These are phyloP conservation scores for Odontamblyopus lacepedii DNA, from an alignment of 2,797 vertebrate genomes.

Conservation along the genomic window DNA sequence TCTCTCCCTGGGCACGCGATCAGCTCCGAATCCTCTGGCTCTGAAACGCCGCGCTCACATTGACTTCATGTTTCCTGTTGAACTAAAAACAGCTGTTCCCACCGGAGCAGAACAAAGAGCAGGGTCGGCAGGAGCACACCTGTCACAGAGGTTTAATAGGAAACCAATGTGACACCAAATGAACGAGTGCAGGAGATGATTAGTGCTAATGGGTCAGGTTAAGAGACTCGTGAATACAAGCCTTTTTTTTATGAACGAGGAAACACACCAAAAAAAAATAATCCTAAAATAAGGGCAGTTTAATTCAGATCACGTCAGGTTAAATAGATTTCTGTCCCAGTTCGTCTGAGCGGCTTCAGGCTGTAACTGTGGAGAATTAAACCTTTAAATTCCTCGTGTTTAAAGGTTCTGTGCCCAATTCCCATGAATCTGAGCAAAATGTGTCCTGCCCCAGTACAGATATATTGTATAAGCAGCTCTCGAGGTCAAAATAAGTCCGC, in stretches of 20 bases:
- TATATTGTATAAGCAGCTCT: no score
- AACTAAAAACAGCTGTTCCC: slow-evolving; percentile 31
- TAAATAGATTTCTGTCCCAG: no score
- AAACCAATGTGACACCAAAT: slow-evolving; percentile 10
- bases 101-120: slow-evolving; percentile 3
- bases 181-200: slow-evolving; percentile 5
- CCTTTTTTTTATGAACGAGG: not conserved
- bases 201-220: not conserved
- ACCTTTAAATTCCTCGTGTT: no score
- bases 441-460: no score
- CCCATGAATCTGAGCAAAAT: no score
- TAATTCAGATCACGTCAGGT: not conserved
- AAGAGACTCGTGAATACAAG: not conserved
- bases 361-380: no score
- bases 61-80: slow-evolving; percentile 24
- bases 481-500: no score
- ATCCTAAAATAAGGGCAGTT: not conserved
- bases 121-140: slow-evolving; percentile 7
- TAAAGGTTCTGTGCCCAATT: no score
- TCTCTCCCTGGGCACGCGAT: no score
- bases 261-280: not conserved
- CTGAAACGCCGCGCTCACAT: not conserved
- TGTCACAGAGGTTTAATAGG: slow-evolving; percentile 15
- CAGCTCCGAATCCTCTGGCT: slow-evolving; percentile 22
- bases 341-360: no score